Base-by-base conservation (phyloP, 2,888 invertebrate species). In the Mythimna vitellina region DNA sequence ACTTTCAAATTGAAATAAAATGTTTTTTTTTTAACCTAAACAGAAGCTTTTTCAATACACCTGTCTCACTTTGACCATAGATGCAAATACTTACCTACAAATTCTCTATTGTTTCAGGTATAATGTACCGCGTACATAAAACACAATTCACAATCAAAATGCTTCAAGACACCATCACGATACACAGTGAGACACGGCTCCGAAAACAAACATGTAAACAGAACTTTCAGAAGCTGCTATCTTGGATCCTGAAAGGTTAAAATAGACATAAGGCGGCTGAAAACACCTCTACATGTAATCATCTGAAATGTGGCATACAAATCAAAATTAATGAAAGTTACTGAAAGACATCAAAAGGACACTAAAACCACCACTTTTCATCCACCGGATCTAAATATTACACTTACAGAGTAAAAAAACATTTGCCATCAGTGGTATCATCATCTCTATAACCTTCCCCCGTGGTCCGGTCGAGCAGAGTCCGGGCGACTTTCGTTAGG, bases 401-500 rank as follows among this genome's bases (percentile, higher is more conserved):
- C 3, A 60, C 1, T 22, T 32, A 57, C 17, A 3, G 12, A 49
- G 22, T 1, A 17, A 38, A 46, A 2, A 57, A 25, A 46, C 17
- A 54, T 20, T 63, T 25, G 38, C 38, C 32, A 10, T 0, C 0
- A 5, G 69, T 51, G 87, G 89, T 90, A 81, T 65, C 42, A 91
- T 5, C 93, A 90, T 49, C 95, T 95, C 93, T 73, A 77, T 80
- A 81, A 1, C 72, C 25, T 69, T 91, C 79, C 73, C 65, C 79
- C 84, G 86, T 88, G 90, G 91, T 91, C 90, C 92, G 91, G 89
- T 91, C 90, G 92, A 91, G 92, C 90, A 89, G 92, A 93, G 94
- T 93, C 93, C 95, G 95, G 92, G 92, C 95, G 95, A 96, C 96
- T 96, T 96, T 96, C 96, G 94, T 94, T 95, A 96, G 96, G 96